Percentiles rank a stretch among this genome's conserved stretches.
These are phyloP conservation scores for Cichladusa arquata DNA, from an alignment of 2,113 vertebrate species.

Conservation along the genomic window DNA sequence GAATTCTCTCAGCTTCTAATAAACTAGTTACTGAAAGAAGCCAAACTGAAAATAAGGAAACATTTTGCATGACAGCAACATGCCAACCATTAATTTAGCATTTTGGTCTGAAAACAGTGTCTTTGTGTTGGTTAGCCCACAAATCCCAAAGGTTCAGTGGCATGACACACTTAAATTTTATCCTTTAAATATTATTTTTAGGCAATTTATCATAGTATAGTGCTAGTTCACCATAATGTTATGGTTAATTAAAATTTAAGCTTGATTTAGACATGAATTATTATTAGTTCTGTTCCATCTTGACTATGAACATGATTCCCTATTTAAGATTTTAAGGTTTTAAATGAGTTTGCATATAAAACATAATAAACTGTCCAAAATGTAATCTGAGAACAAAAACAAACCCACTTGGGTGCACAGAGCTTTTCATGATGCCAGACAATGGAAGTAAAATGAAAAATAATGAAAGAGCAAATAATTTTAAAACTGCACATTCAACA, in stretches of 20 bases:
- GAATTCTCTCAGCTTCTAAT: background rate
- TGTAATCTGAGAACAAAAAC: background rate
- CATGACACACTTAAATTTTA: background rate
- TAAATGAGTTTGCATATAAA: background rate
- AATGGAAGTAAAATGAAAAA: background rate
- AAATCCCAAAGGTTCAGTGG: background rate
- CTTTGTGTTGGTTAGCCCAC: background rate
- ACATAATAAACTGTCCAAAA: background rate
- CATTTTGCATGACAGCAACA: background rate
- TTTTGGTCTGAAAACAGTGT: background rate
- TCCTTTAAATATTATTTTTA: background rate
- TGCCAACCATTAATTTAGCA: background rate
- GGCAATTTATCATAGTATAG: background rate
- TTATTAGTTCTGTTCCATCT: background rate
- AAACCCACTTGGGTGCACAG: background rate
- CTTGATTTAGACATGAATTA: background rate
- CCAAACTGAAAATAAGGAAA: background rate
- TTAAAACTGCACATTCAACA: background rate
- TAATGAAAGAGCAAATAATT: background rate
- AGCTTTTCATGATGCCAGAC: background rate
- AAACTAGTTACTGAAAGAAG: background rate
- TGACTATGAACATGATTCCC: background rate
- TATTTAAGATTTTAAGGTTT: background rate
- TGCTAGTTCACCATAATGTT: background rate
- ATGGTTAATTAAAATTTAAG: background rate